Conservation (phyloP, 2,797 vertebrate species). For the Chiroxiphia lanceolata region DNA sequence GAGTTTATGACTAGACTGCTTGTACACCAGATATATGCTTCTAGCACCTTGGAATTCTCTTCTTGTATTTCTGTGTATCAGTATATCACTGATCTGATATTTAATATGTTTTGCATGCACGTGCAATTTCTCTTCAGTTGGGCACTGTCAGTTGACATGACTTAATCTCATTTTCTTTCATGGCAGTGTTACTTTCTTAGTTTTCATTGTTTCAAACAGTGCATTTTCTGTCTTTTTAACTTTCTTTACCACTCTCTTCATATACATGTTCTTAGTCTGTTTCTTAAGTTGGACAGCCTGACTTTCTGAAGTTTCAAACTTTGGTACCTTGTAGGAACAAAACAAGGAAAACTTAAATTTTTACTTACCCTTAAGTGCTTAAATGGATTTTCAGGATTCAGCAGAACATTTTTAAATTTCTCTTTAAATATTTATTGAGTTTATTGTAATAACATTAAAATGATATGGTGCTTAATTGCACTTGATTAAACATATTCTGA, state of each 20-base stretch:
- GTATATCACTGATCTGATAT: not conserved
- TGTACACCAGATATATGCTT: not conserved
- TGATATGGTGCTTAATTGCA: slow-evolving; percentile 46
- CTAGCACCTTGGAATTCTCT: not conserved
- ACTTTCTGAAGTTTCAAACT: not conserved
- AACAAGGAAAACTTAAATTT: not conserved
- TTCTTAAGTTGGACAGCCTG: not conserved
- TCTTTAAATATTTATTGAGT: slow-evolving; percentile 56
- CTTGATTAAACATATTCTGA: slow-evolving; percentile 57
- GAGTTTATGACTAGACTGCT: not conserved
- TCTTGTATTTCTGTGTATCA: not conserved
- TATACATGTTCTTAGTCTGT: not conserved
- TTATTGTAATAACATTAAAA: slow-evolving; percentile 54
- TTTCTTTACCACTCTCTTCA: not conserved
- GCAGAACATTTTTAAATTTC: slow-evolving; percentile 32
- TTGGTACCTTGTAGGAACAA: not conserved
- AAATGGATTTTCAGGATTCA: slow-evolving; percentile 32
- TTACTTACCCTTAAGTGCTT: not conserved
- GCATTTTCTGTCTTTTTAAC: not conserved
- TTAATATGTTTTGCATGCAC: not conserved
- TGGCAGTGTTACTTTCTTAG: not conserved
- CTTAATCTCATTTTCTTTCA: not conserved
- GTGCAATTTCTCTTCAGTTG: not conserved
- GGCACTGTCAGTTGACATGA: not conserved
- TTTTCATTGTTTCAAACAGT: not conserved